phyloP scores from a whole-genome alignment of 2,797 vertebrate genomes.

The Poeciliopsis infans region DNA sequence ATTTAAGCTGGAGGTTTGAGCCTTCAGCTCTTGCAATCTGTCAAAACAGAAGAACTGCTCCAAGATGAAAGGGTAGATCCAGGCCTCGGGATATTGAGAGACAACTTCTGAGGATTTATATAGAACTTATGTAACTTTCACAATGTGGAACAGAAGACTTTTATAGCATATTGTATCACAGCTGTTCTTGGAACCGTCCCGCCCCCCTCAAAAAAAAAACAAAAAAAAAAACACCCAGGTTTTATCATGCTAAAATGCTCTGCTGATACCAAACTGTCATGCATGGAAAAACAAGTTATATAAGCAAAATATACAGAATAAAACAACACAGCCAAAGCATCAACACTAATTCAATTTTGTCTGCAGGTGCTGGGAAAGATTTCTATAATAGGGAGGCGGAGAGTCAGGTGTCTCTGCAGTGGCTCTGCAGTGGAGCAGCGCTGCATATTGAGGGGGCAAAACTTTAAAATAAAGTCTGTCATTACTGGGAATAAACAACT shows the following conservation, averaged over 20 bases:
- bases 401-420: neutral
- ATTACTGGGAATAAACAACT: neutral
- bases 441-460: neutral
- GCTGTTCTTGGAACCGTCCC: conserved; percentile 12
- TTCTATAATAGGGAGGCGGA: neutral
- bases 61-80: conserved; percentile 42
- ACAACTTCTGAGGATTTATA: conserved; percentile 20
- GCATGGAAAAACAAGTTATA: conserved; percentile 3
- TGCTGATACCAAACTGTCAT: conserved; percentile 5
- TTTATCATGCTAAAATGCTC: neutral
- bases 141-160: conserved; percentile 21
- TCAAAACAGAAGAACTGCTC: conserved; percentile 51
- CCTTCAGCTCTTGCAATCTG: conserved; percentile 40
- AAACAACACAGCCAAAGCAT: neutral
- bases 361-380: neutral
- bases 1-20: conserved; percentile 51
- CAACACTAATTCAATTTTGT: conserved; percentile 1
- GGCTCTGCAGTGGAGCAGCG: conserved; percentile 1
- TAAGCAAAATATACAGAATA: conserved; percentile 4
- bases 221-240: neutral
- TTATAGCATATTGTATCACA: neutral
- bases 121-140: conserved; percentile 18
- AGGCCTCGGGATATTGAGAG: conserved; percentile 18
- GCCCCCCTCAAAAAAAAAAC: too few relatives aligned
- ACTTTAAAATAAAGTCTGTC: neutral